Percentiles rank a stretch among this genome's conserved stretches.
phyloP scores from a whole-genome alignment of 2,888 invertebrate species.

The Tanypteryx hageni region DNA sequence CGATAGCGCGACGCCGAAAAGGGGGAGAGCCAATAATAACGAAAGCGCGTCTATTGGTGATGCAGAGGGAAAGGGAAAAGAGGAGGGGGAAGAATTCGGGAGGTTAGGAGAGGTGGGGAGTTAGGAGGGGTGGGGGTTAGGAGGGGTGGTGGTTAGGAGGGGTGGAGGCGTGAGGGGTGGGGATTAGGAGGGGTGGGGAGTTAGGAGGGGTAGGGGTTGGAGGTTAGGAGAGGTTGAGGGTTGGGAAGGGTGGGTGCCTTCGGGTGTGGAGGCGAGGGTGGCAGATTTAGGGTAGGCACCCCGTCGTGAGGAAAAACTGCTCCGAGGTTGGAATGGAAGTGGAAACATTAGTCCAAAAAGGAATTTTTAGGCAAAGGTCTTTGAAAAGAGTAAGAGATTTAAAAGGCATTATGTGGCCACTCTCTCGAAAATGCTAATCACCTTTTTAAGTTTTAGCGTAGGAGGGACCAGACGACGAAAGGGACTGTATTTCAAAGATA shows the following conservation, averaged over 20 bases:
- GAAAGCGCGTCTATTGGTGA: no score
- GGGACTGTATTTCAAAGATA: no score
- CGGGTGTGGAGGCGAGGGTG: neutral
- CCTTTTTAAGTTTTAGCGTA: constrained; percentile 1
- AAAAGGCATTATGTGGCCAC: constrained; percentile 26
- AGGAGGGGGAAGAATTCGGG: no score
- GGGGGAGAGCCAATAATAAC: no score
- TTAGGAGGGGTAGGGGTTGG: neutral
- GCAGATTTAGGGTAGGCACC: neutral
- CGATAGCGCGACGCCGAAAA: no score
- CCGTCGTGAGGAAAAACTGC: neutral
- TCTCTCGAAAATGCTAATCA: constrained; percentile 6
- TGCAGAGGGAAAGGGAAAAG: no score
- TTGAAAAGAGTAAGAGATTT: neutral
- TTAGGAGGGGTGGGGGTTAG: neutral
- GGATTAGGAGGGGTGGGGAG: neutral
- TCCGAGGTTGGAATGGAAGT: neutral
- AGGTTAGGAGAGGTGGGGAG: neutral
- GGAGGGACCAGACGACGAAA: no score
- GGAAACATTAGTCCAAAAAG: constrained; percentile 5
- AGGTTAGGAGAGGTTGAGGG: neutral
- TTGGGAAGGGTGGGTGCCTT: neutral
- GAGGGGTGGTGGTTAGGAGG: no score
- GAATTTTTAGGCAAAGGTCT: neutral
- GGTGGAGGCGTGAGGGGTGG: no score